Conservation (phyloP, 2,113 vertebrate species). For the Melanocharis versteri region DNA sequence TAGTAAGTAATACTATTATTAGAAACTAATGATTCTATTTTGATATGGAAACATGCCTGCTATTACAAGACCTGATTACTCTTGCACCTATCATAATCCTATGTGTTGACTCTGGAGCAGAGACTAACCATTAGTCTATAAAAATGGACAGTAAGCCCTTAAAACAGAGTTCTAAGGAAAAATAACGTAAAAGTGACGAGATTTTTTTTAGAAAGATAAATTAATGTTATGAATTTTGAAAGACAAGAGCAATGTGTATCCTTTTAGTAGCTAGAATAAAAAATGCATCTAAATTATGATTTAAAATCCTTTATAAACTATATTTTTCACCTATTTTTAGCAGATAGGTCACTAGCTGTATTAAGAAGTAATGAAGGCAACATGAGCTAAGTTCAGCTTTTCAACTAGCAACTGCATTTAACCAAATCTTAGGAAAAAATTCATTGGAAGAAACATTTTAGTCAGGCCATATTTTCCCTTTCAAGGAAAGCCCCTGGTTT, state of each 20-base stretch:
- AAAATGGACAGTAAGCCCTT: background rate
- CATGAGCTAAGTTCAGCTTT: background rate
- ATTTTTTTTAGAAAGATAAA: background rate
- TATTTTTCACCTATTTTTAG: background rate
- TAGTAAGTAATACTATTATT: background rate
- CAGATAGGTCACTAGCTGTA: background rate
- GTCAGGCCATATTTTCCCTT: background rate
- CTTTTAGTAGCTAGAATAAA: background rate
- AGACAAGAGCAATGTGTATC: background rate
- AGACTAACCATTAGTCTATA: background rate
- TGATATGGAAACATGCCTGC: background rate
- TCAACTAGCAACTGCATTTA: background rate
- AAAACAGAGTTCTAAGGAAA: background rate
- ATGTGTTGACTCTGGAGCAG: background rate
- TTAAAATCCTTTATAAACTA: background rate
- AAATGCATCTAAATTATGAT: background rate
- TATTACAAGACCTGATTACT: background rate
- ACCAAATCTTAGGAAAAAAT: background rate
- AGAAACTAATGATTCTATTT: background rate
- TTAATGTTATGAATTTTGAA: background rate
- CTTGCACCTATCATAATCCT: background rate
- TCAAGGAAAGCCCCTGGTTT: background rate
- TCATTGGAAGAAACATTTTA: background rate
- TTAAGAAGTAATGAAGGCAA: background rate
- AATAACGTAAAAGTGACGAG: background rate